These are phyloP conservation scores for Limnephilus marmoratus DNA, from an alignment of 2,888 invertebrate species.

Conservation along the genomic window DNA sequence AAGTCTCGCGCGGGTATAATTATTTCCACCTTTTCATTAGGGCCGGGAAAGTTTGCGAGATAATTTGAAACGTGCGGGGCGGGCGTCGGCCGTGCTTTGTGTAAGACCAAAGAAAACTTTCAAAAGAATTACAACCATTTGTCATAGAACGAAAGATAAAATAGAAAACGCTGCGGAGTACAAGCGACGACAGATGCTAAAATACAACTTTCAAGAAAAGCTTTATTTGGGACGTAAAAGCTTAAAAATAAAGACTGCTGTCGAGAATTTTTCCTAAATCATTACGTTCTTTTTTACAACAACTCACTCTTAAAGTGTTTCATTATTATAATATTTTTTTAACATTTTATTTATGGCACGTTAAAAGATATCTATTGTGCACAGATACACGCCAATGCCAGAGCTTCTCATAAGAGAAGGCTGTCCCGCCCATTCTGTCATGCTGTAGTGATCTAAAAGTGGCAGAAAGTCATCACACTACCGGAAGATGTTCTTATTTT, in stretches of 20 bases:
- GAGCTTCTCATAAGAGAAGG: too few species aligned
- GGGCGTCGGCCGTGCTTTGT: conserved; percentile 1
- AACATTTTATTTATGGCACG: too few species aligned
- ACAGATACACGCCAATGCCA: too few species aligned
- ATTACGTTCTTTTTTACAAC: not conserved
- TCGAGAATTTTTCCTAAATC: not conserved
- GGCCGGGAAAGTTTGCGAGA: conserved; percentile 4
- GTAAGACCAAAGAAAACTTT: conserved; percentile 34
- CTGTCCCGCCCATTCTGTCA: too few species aligned
- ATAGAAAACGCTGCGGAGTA: not conserved
- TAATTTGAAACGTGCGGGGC: conserved; percentile 36
- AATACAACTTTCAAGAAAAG: not conserved
- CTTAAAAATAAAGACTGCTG: not conserved
- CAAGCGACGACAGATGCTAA: not conserved
- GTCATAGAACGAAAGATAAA: conserved; percentile 21
- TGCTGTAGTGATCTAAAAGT: too few species aligned
- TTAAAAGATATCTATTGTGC: too few species aligned
- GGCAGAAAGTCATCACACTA: too few species aligned
- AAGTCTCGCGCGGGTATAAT: conserved; percentile 5
- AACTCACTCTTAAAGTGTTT: not conserved
- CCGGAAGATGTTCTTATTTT: too few species aligned
- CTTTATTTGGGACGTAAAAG: not conserved
- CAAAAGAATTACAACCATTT: conserved; percentile 34
- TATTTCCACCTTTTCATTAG: conserved; percentile 32
- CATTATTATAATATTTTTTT: too few species aligned